Evolutionary conservation across 1,140 invertebrate species (phyloP).

Genomic region (Zaprionus inermis): DNA sequence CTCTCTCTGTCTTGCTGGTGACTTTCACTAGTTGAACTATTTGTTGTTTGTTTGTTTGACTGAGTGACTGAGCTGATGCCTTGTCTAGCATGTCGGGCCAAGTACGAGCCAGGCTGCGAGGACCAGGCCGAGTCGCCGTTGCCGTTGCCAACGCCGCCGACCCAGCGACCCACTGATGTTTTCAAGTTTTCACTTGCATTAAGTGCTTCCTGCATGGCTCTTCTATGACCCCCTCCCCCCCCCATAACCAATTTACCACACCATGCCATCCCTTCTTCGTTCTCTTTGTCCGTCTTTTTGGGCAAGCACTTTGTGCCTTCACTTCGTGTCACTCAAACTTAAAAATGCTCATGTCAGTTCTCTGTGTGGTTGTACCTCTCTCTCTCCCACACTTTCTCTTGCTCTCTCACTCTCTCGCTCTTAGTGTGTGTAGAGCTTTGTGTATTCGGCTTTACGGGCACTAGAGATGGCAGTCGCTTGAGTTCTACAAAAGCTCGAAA

Average conservation of each 20-base stretch:
- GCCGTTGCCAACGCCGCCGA: slow-evolving; percentile 14
- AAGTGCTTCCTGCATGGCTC: slow-evolving; percentile 63
- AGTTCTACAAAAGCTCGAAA: no score
- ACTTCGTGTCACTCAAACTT: slow-evolving; percentile 75
- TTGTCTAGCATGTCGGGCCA: slow-evolving; percentile 26
- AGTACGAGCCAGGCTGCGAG: slow-evolving; percentile 11
- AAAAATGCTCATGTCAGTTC: slow-evolving; percentile 59
- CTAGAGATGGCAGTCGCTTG: background rate
- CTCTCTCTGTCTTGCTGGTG: slow-evolving; percentile 19
- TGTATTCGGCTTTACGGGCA: background rate
- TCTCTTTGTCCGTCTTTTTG: slow-evolving; percentile 3
- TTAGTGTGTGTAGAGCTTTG: slow-evolving; percentile 10
- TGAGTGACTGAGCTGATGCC: slow-evolving; percentile 60
- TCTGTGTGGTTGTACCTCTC: slow-evolving; percentile 9
- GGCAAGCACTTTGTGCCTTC: slow-evolving; percentile 72
- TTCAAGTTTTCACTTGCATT: slow-evolving; percentile 73
- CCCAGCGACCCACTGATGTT: slow-evolving; percentile 69
- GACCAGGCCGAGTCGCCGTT: slow-evolving; percentile 1
- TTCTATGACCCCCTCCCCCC: background rate
- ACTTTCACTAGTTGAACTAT: slow-evolving; percentile 44
- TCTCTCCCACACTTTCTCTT: no score
- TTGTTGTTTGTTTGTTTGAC: slow-evolving; percentile 60
- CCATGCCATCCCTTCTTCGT: slow-evolving; percentile 1
- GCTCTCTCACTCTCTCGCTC: background rate
- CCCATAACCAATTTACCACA: background rate